Evolutionary conservation across 2,113 vertebrate genomes (phyloP).

Genomic region (Balaenoptera acutorostrata): DNA sequence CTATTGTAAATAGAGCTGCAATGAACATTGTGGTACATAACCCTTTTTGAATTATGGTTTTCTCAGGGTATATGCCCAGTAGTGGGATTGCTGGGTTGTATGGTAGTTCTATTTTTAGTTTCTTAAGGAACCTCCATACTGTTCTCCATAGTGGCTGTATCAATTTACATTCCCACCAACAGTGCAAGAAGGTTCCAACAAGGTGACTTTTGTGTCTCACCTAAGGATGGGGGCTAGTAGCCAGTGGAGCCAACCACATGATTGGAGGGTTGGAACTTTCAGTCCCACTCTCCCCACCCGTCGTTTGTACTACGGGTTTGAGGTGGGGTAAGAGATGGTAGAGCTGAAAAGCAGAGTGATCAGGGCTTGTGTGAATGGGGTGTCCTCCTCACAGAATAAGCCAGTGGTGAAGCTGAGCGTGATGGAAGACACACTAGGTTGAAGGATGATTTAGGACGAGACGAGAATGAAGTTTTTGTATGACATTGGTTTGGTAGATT

Average conservation of each 20-base stretch:
- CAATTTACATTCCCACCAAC: too few species aligned
- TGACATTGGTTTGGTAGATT: not conserved
- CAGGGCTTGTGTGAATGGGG: not conserved
- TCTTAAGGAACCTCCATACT: too few species aligned
- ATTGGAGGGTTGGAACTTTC: not conserved
- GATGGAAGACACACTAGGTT: accelerated
- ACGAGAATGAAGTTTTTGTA: not conserved
- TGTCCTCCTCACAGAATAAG: not conserved
- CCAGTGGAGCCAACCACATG: not conserved
- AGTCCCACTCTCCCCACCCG: not conserved
- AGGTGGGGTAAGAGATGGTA: not conserved
- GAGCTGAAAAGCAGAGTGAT: not conserved
- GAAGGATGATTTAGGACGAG: not conserved
- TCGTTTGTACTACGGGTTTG: not conserved
- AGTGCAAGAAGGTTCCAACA: not conserved
- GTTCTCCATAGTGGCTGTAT: too few species aligned
- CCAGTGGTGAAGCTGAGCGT: not conserved
- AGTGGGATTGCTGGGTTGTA: too few species aligned
- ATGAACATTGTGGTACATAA: too few species aligned
- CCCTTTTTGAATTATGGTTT: too few species aligned
- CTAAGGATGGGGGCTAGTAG: not conserved
- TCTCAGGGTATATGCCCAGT: too few species aligned
- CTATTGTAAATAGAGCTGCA: too few species aligned
- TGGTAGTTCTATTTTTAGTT: too few species aligned
- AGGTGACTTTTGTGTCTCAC: not conserved